Evolutionary conservation across 2,797 vertebrate genomes (phyloP).

Genomic region (Serranus cabrilla): DNA sequence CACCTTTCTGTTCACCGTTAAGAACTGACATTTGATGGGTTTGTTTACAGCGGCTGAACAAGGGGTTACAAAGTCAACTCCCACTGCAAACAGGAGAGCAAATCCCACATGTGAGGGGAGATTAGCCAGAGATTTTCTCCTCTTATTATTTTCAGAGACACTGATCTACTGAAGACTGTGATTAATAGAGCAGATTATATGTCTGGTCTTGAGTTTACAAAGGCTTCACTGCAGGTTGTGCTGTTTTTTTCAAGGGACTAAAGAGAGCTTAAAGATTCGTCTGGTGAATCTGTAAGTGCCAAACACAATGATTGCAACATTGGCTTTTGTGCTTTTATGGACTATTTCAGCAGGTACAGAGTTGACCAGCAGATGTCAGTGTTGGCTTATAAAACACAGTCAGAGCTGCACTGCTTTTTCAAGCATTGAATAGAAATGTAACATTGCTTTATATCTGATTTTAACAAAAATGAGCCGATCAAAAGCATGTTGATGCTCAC

Average conservation of each 20-base stretch:
- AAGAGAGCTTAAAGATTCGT: conserved; percentile 7
- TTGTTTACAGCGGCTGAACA: conserved; percentile 22
- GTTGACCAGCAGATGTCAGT: conserved; percentile 68
- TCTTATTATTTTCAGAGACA: conserved; percentile 20
- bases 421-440: not conserved
- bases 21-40: conserved; percentile 33
- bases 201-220: conserved; percentile 7
- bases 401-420: too few species aligned
- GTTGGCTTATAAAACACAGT: conserved; percentile 38
- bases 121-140: conserved; percentile 31
- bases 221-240: conserved; percentile 27
- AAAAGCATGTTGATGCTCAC: not conserved
- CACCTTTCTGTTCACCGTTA: not conserved
- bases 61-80: conserved; percentile 41
- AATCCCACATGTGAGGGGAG: conserved; percentile 32
- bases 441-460: not conserved
- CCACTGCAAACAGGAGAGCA: not conserved
- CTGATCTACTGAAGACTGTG: conserved; percentile 12
- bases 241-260: not conserved
- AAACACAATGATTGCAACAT: not conserved
- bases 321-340: not conserved
- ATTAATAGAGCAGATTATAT: conserved; percentile 23
- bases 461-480: not conserved
- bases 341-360: conserved; percentile 15
- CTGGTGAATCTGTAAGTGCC: not conserved